phyloP scores from a whole-genome alignment of 2,888 invertebrate species.

The Dynastes maya region DNA sequence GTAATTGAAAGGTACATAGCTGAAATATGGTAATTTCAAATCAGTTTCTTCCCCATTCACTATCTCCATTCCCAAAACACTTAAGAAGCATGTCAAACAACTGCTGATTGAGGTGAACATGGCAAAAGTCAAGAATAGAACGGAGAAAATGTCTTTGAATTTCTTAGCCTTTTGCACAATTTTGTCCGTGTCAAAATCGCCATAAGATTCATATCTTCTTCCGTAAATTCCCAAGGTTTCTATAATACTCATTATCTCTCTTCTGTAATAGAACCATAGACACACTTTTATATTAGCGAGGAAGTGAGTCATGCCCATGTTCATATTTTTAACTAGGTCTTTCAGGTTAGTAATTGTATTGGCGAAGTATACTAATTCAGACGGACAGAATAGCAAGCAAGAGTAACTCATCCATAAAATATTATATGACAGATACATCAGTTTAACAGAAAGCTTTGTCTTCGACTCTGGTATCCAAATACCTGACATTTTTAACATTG shows the following conservation, averaged over 20 bases:
- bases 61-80: constrained; percentile 12
- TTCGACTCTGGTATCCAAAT: constrained; percentile 50
- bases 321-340: constrained; percentile 57
- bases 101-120: constrained; percentile 54
- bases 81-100: constrained; percentile 47
- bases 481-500: constrained; percentile 52
- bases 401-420: constrained; percentile 51
- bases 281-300: constrained; percentile 54
- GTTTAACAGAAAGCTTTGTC: constrained; percentile 15
- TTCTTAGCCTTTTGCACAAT: constrained; percentile 55
- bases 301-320: constrained; percentile 57
- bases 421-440: constrained; percentile 38
- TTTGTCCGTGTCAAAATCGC: constrained; percentile 52
- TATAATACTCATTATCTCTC: constrained; percentile 54
- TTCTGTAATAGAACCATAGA: constrained; percentile 56
- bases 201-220: constrained; percentile 51
- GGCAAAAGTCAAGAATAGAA: constrained; percentile 51
- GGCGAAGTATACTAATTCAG: constrained; percentile 53
- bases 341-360: constrained; percentile 52
- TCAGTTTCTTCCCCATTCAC: constrained; percentile 11
- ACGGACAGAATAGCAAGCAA: constrained; percentile 55
- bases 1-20: constrained; percentile 58
- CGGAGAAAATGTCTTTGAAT: constrained; percentile 52
- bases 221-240: constrained; percentile 48
- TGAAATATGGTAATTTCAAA: constrained; percentile 55